These are phyloP conservation scores for Dinoponera quadriceps DNA, from an alignment of 1,140 invertebrate genomes.

Conservation along the genomic window DNA sequence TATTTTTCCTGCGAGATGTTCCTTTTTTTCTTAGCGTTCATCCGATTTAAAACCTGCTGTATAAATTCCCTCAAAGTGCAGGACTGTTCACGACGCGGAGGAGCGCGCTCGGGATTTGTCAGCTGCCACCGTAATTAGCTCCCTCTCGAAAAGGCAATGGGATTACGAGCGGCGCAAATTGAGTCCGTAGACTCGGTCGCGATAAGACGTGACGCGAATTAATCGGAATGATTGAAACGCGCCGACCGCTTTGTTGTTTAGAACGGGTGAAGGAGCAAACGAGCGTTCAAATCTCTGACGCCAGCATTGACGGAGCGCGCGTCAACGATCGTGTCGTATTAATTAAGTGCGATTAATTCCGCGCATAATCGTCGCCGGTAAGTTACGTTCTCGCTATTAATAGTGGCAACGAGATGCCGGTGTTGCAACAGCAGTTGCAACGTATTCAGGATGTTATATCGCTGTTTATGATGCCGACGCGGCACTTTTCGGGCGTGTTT, in stretches of 20 bases:
- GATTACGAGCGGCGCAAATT: conserved; percentile 25
- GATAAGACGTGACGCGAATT: conserved; percentile 49
- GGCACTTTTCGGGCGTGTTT: conserved; percentile 3
- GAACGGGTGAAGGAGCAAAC: no score
- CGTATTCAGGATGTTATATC: not conserved
- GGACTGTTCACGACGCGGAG: no score
- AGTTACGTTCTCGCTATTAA: conserved; percentile 11
- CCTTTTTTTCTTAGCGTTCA: not conserved
- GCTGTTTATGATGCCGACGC: not conserved
- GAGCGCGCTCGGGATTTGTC: not conserved
- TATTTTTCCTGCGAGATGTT: not conserved
- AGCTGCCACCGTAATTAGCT: not conserved
- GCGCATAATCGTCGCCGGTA: not conserved
- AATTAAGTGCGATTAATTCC: conserved; percentile 46
- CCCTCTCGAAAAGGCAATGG: conserved; percentile 18
- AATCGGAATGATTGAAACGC: conserved; percentile 39
- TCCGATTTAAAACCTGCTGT: not conserved
- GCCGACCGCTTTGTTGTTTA: conserved; percentile 10
- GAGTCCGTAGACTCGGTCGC: conserved; percentile 1
- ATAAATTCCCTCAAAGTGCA: not conserved
- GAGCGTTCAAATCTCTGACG: no score
- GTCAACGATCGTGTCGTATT: conserved; percentile 25
- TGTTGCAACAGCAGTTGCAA: not conserved
- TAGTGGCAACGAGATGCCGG: not conserved
- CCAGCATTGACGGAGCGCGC: no score